phyloP scores from a whole-genome alignment of 2,797 vertebrate genomes.

The Chaetodon trifasciatus region DNA sequence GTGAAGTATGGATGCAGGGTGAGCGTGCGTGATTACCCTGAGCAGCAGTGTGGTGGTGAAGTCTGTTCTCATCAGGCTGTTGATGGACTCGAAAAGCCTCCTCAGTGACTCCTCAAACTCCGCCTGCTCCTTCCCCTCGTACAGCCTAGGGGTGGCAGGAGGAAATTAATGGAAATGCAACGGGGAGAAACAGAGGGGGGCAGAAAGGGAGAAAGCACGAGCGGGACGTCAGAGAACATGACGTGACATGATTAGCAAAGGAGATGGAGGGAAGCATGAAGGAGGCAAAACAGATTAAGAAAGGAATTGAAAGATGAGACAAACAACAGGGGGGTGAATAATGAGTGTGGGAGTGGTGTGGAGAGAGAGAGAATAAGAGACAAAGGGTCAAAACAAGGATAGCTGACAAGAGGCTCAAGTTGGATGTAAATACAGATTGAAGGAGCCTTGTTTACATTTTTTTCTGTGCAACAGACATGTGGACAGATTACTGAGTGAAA shows the following conservation, averaged over 20 bases:
- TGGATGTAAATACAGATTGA: not conserved
- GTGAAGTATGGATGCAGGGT: not conserved
- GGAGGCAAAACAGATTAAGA: not conserved
- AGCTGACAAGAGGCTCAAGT: not conserved
- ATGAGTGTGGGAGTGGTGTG: not conserved
- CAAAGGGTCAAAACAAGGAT: not conserved
- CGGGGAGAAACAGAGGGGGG: conserved; percentile 8
- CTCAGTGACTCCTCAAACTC: conserved; percentile 97
- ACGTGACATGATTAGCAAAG: not conserved
- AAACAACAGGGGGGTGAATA: conserved; percentile 29
- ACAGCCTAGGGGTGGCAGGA: conserved; percentile 84
- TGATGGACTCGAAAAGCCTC: conserved; percentile 97
- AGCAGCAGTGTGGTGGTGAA: conserved; percentile 91
- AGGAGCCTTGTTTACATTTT: not conserved
- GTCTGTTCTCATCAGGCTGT: conserved; percentile 95
- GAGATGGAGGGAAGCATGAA: not conserved
- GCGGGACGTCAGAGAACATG: not conserved
- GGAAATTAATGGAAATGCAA: conserved; percentile 25
- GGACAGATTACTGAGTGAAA: not conserved
- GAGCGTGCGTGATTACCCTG: conserved; percentile 85
- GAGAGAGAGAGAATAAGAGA: conserved; percentile 12
- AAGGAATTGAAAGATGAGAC: conserved; percentile 11
- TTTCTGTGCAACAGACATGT: not conserved
- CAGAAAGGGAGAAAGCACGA: not conserved
- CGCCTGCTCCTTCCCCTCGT: conserved; percentile 95